Evolutionary conservation across 2,888 invertebrate genomes (phyloP).

Genomic region (Oscheius sp.): DNA sequence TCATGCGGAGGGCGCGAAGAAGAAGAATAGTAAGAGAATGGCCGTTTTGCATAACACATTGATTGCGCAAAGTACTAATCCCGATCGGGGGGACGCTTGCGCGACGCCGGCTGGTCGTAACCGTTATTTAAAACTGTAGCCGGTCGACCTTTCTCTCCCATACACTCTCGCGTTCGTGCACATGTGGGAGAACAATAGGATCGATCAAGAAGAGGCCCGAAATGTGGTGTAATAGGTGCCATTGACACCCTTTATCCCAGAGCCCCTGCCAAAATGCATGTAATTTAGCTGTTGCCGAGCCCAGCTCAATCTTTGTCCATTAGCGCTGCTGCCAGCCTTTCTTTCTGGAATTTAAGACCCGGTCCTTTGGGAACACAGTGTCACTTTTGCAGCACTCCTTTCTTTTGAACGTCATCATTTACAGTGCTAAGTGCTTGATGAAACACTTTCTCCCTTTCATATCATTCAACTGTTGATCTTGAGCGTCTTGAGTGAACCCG

Average conservation of each 20-base stretch:
- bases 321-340: background rate
- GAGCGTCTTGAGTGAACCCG: no score
- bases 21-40: background rate
- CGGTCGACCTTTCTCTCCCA: conserved; percentile 10
- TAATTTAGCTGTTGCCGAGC: conserved; percentile 17
- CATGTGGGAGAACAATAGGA: conserved; percentile 38
- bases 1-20: background rate
- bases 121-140: conserved; percentile 4
- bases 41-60: conserved; percentile 30
- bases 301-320: background rate
- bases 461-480: no score
- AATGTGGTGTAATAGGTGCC: conserved; percentile 41
- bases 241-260: conserved; percentile 38
- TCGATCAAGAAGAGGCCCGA: conserved; percentile 39
- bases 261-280: conserved; percentile 22
- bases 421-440: no score
- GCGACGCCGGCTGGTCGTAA: conserved; percentile 7
- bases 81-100: conserved; percentile 1
- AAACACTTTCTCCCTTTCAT: no score
- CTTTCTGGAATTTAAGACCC: background rate
- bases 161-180: background rate
- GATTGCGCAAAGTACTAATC: conserved; percentile 34
- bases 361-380: background rate
- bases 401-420: no score
- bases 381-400: background rate